Conservation (phyloP, 2,797 vertebrate genomes). For the Myotis planiceps region DNA sequence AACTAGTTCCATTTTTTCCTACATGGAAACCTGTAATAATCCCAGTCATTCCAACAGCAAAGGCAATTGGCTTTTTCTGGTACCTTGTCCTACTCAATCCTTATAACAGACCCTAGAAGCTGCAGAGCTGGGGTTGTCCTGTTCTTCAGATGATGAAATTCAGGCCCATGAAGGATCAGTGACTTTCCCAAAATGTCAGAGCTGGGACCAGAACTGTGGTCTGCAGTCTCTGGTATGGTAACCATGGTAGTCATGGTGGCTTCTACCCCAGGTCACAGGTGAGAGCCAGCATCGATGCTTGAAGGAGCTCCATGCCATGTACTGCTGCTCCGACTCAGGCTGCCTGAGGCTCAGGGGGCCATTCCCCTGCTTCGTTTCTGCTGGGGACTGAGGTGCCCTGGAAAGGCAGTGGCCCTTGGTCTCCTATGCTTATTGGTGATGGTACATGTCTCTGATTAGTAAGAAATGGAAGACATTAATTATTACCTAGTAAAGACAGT, state of each 20-base stretch:
- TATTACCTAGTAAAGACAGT: slow-evolving; percentile 14
- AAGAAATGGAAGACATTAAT: background rate
- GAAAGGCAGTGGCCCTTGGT: background rate
- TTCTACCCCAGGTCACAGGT: too few species aligned
- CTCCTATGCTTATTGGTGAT: background rate
- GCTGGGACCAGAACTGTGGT: background rate
- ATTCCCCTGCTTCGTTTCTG: background rate
- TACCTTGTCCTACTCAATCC: background rate
- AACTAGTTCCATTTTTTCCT: background rate
- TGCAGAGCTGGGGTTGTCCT: background rate
- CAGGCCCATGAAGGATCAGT: background rate
- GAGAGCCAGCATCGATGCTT: background rate
- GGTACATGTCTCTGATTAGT: background rate
- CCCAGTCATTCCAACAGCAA: background rate
- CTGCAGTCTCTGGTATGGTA: background rate
- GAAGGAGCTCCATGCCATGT: background rate
- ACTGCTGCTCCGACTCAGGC: background rate
- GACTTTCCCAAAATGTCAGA: background rate
- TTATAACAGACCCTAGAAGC: background rate
- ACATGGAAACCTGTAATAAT: background rate
- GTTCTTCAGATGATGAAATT: background rate
- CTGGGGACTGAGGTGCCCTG: background rate
- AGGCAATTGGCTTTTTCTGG: background rate
- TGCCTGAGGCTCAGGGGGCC: background rate
- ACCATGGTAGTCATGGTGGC: background rate